Percentiles rank a stretch among this genome's conserved stretches.
phyloP scores from a whole-genome alignment of 2,888 invertebrate species.

The Epirrhoe tristata region DNA sequence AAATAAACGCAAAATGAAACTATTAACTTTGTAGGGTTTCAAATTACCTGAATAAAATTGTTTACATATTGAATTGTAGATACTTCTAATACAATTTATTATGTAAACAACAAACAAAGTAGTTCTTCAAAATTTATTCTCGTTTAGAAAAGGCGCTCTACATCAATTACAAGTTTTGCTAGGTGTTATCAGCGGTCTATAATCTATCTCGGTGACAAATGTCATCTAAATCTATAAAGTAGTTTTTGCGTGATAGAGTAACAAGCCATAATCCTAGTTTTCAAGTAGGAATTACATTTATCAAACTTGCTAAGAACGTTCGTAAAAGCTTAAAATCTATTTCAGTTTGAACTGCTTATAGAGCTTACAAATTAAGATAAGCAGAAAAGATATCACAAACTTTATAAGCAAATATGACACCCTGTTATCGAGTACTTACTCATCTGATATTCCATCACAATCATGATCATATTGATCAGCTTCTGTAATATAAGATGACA shows the following conservation, averaged over 20 bases:
- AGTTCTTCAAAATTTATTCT: no score
- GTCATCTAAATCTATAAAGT: no score
- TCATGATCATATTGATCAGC: slow-evolving; percentile 28
- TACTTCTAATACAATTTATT: not conserved
- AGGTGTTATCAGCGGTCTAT: no score
- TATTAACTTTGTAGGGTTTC: not conserved
- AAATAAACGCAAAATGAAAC: not conserved
- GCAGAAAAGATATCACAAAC: slow-evolving; percentile 4
- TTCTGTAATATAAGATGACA: slow-evolving; percentile 22
- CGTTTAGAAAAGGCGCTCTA: no score
- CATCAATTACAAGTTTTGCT: no score
- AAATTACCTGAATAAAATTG: not conserved
- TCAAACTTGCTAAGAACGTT: no score
- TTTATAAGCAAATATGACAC: slow-evolving; percentile 15
- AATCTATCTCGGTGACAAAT: no score
- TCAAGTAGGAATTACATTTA: no score
- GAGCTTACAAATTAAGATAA: not conserved
- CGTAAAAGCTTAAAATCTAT: no score
- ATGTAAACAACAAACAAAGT: not conserved
- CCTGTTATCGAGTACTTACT: slow-evolving; percentile 17
- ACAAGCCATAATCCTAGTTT: no score
- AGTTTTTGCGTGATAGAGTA: no score
- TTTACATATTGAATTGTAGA: not conserved
- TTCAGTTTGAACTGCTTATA: not conserved
- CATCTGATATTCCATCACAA: slow-evolving; percentile 12